Evolutionary conservation across 2,888 invertebrate species (phyloP), one percentile per base, ranked within the genome.

Genomic region (Pardosa pseudoannulata): DNA sequence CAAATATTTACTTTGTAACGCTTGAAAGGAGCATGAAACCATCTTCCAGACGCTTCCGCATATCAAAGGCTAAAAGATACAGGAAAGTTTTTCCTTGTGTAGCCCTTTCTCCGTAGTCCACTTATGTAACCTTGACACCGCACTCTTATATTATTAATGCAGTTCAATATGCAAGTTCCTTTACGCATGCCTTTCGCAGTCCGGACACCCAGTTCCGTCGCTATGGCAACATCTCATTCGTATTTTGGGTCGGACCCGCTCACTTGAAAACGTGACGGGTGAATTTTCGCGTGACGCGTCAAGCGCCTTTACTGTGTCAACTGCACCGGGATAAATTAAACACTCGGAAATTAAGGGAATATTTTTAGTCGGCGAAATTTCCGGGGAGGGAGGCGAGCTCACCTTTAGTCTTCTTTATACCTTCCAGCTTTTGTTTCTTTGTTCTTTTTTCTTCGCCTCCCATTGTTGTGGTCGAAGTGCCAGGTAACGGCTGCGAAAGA

Each of bases 321-420:
- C 83, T 73, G 68, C 83, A 32, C 82, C 65, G 73, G 78, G 78
- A 78, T 78, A 78, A 85, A 78, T 85, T 85, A 85, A 85, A 85
- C 83, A 85, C 73, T 85, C 83, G 83, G 83, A 85, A 85, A 85
- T 85, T 85, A 85, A 85, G 83, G 46, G 78, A 73, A 78, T 78
- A 78, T 85, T 85, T 85, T 85, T 78, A 78, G 76, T 68, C 31
- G 16, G 46, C 76, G 36, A 56, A 73, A 68, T 78, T 85, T 85
- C 46, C 72, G 67, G 64, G 31, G 23, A n/a, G n/a, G n/a, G n/a
- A n/a, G n/a, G n/a, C n/a, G n/a, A n/a, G n/a, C n/a, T n/a, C 46
- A 29, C 32, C 23, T 65, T 68, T 36, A 36, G 32, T 56, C 67
- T 36, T 16, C 29, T 39, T 16, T 56, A 36, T 23, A 19, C 65